Conservation (phyloP, 2,888 invertebrate species). For the Caenorhabditis wallacei region DNA sequence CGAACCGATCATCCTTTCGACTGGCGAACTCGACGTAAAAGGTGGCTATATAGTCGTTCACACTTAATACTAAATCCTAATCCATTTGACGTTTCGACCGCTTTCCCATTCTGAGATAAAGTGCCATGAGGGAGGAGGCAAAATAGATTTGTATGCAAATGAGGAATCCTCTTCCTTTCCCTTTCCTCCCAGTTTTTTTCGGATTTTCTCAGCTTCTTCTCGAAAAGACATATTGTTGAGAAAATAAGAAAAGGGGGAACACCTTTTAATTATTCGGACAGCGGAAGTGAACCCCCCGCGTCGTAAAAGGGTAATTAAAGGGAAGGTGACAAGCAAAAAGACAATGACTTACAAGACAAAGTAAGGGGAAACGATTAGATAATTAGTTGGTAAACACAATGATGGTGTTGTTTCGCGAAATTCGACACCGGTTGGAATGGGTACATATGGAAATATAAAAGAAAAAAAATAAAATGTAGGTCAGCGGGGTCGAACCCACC, state of each 20-base stretch:
- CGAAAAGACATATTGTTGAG: constrained; percentile 8
- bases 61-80: constrained; percentile 31
- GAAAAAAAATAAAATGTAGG: too few species aligned
- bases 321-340: constrained; percentile 16
- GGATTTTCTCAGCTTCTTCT: constrained; percentile 11
- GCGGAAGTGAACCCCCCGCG: constrained; percentile 36
- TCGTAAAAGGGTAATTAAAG: constrained; percentile 44
- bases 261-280: constrained; percentile 50
- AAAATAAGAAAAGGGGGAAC: constrained; percentile 17
- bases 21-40: constrained; percentile 79
- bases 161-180: constrained; percentile 16
- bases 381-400: neutral
- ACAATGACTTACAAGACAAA: constrained; percentile 8
- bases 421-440: neutral
- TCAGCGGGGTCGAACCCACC: too few species aligned
- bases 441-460: too few species aligned
- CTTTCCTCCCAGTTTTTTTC: constrained; percentile 8
- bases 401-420: neutral
- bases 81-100: constrained; percentile 1
- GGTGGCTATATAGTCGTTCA: constrained; percentile 66
- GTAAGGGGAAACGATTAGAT: neutral
- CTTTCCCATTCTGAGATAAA: constrained; percentile 54
- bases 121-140: constrained; percentile 12
- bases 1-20: constrained; percentile 78
- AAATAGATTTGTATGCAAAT: constrained; percentile 65